Base-by-base conservation (phyloP, 2,797 vertebrate species). In the Macropus fuliginosus region DNA sequence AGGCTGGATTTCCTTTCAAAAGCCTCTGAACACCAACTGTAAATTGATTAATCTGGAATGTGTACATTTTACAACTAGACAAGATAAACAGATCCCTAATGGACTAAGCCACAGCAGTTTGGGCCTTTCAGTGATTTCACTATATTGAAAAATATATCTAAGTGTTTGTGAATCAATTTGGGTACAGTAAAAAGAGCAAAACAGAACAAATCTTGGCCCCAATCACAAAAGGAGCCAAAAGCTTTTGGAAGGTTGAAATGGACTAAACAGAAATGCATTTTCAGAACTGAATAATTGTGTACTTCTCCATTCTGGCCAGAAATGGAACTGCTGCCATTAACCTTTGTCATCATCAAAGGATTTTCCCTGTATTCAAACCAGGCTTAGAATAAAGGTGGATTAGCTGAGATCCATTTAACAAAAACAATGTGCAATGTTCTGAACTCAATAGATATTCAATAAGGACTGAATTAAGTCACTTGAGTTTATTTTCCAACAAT, bases 31-130 rank as follows among this genome's bases (percentile, higher is more conserved):
- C 92, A 89, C 3, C 52, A 96, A 95, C 52, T 98, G n/a, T 95
- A 98, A 97, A 98, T 56, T 97, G 96, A 97, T 94, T 97, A 96
- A 95, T 94, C 94, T 93, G 91, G 94, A 98, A 97, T 98, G 40
- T 62, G 59, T 96, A 56, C 93, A 57, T 91, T 28, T 95, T 96
- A 54, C 92, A 81, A 92, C 8, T 55, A 56, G 57, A 96, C 95
- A 97, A 94, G 34, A 90, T 95, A 95, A 98, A 94, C 0, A 0
- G 0, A 91, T 92, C 90, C 40, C 56, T 97, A 89, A 46, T 5
- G 27, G 92, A 96, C 5, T 74, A 89, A 50, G n/a, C 4, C 9
- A 94, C 91, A 96, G 16, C 40, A 54, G 93, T 92, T 94, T 55
- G 87, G 59, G 81, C 40, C 54, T 94, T 92, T 57, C 91, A 92